phyloP scores from a whole-genome alignment of 2,797 vertebrate species.

The Gastrophryne carolinensis region DNA sequence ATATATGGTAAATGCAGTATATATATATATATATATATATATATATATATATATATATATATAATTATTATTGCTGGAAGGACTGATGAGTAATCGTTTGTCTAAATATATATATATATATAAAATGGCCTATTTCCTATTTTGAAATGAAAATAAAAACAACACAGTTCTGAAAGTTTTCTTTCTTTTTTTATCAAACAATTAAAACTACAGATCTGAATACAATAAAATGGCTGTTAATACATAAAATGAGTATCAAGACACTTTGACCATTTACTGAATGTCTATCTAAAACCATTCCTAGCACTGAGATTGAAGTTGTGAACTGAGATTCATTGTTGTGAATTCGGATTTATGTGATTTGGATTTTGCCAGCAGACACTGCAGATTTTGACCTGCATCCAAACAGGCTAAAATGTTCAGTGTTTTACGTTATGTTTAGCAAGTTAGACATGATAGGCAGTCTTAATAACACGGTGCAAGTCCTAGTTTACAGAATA shows the following conservation, averaged over 20 bases:
- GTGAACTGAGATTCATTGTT: not conserved
- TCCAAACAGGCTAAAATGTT: not conserved
- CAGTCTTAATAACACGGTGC: not conserved
- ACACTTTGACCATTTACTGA: slow-evolving; percentile 43
- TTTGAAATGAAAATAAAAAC: not conserved
- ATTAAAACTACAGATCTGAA: slow-evolving; percentile 37
- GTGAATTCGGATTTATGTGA: slow-evolving; percentile 17
- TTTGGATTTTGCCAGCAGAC: slow-evolving; percentile 1
- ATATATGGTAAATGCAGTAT: not conserved
- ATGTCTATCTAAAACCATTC: slow-evolving; percentile 41
- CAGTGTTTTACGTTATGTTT: not conserved
- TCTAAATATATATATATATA: too few relatives aligned
- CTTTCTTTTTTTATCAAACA: slow-evolving; percentile 29
- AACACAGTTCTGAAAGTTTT: slow-evolving; percentile 23
- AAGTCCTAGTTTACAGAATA: too few relatives aligned
- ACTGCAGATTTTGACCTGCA: slow-evolving; percentile 8
- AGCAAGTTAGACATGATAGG: not conserved
- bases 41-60: too few relatives aligned
- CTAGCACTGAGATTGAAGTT: slow-evolving; percentile 29
- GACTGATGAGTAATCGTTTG: not conserved
- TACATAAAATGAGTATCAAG: slow-evolving; percentile 41
- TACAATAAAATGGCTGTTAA: slow-evolving; percentile 35
- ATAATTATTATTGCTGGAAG: slow-evolving; percentile 32
- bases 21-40: too few relatives aligned
- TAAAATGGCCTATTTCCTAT: not conserved